Evolutionary conservation across 1,140 invertebrate species (phyloP).

Genomic region (Charaxes varanes): DNA sequence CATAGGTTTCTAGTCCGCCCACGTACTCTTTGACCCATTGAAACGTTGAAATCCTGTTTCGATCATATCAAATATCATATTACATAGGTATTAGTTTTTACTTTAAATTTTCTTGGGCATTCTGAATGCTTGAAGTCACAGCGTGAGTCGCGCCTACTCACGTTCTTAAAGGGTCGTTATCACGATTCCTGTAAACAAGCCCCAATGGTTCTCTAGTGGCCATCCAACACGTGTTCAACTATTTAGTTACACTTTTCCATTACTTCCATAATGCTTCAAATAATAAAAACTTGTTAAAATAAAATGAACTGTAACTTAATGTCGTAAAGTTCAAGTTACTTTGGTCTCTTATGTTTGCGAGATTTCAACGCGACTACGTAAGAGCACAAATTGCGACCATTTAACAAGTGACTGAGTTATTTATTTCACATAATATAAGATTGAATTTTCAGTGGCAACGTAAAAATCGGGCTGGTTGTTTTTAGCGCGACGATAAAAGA

Average conservation of each 20-base stretch:
- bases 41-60: too few species aligned
- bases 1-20: too few species aligned
- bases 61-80: too few species aligned
- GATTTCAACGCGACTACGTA: slow-evolving; percentile 1
- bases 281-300: neutral
- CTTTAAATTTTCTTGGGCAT: too few species aligned
- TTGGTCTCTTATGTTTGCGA: slow-evolving; percentile 4
- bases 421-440: too few species aligned
- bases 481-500: too few species aligned
- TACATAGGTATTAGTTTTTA: too few species aligned
- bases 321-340: slow-evolving; percentile 8
- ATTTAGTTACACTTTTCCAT: slow-evolving; percentile 34
- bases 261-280: slow-evolving; percentile 6
- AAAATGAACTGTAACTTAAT: slow-evolving; percentile 10
- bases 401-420: too few species aligned
- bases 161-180: slow-evolving; percentile 30
- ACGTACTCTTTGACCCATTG: too few species aligned
- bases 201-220: slow-evolving; percentile 47
- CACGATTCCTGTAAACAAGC: slow-evolving; percentile 43
- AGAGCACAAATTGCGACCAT: neutral
- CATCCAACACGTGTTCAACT: slow-evolving; percentile 55
- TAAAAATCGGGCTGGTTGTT: too few species aligned
- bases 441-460: too few species aligned
- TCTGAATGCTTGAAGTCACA: slow-evolving; percentile 5
- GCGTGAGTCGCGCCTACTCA: slow-evolving; percentile 9